Evolutionary conservation across 2,888 invertebrate species (phyloP).

Genomic region (Tubulanus polymorphus): DNA sequence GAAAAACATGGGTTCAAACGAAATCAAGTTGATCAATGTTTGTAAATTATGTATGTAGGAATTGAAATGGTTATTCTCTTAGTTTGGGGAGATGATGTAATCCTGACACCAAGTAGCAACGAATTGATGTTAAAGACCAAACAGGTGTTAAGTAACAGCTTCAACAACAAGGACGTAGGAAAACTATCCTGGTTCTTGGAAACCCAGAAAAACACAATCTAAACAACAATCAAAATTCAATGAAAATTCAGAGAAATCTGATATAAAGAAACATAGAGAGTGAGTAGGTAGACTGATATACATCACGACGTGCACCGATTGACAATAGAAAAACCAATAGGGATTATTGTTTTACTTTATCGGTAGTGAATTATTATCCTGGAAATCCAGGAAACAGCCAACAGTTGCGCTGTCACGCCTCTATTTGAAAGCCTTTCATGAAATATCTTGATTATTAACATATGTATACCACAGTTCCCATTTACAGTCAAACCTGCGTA

Average conservation of each 20-base stretch:
- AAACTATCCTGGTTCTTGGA: conserved; percentile 7
- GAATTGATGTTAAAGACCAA: neutral
- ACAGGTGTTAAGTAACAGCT: neutral
- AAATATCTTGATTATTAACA: conserved; percentile 5
- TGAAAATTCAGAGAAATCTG: neutral
- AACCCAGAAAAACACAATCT: conserved; percentile 3
- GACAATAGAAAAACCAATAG: neutral
- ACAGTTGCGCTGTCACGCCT: conserved; percentile 20
- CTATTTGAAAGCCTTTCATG: conserved; percentile 14
- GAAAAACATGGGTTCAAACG: conserved; percentile 11
- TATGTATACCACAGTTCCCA: neutral
- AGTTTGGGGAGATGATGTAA: conserved; percentile 14
- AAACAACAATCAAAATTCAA: conserved; percentile 2
- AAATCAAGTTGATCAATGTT: conserved; percentile 10
- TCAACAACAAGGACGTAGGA: conserved; percentile 8
- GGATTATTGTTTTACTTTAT: conserved; percentile 8
- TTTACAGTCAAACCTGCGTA: too few relatives aligned
- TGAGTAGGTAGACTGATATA: conserved; percentile 9
- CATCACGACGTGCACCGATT: conserved; percentile 8
- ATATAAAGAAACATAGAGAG: conserved; percentile 3
- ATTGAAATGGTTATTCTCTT: conserved; percentile 7
- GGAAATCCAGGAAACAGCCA: conserved; percentile 18
- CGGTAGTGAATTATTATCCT: conserved; percentile 11
- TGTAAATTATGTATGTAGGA: conserved; percentile 4
- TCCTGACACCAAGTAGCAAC: conserved; percentile 2